Evolutionary conservation across 1,140 invertebrate genomes (phyloP).

Genomic region (Lamellibrachia luymesi): DNA sequence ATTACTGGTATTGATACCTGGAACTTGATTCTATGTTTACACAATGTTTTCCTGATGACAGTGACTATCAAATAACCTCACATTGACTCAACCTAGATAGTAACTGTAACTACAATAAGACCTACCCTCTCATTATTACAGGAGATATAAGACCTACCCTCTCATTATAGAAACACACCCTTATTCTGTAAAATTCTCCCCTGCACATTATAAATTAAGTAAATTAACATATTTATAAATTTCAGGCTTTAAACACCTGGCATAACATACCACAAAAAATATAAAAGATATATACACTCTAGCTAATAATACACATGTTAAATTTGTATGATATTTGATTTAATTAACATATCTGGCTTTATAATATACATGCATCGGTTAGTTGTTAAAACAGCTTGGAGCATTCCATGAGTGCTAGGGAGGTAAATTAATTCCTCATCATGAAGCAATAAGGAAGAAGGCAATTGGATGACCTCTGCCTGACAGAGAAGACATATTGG

Average conservation of each 20-base stretch:
- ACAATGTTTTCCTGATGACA: not conserved
- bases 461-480: not conserved
- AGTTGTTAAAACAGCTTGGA: not conserved
- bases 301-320: not conserved
- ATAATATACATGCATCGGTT: not conserved
- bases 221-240: not conserved
- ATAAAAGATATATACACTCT: too few species aligned
- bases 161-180: too few species aligned
- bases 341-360: not conserved
- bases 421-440: not conserved
- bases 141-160: not conserved
- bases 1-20: not conserved
- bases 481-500: not conserved
- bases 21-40: not conserved
- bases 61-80: not conserved
- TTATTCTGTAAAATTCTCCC: too few species aligned
- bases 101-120: not conserved
- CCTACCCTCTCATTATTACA: not conserved
- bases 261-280: too few species aligned
- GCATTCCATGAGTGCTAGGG: not conserved
- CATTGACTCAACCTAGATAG: not conserved
- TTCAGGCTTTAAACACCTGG: not conserved
- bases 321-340: too few species aligned
- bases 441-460: not conserved
- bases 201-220: not conserved